Percentiles rank a stretch among this genome's conserved stretches.
These are phyloP conservation scores for Pelmatolapia mariae DNA, from an alignment of 2,113 vertebrate species.

Conservation along the genomic window DNA sequence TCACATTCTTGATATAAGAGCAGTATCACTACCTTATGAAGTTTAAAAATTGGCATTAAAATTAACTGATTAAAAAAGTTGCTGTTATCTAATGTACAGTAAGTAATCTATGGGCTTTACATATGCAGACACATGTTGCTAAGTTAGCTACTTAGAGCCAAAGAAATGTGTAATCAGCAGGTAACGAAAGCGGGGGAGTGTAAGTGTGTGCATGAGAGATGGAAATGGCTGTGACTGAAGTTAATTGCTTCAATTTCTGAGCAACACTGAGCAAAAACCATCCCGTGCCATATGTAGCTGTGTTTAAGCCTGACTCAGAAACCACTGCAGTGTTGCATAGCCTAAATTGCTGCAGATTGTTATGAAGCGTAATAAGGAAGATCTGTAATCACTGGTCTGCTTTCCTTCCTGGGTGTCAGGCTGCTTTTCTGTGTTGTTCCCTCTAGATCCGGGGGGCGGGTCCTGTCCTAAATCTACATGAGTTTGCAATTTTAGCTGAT, in stretches of 20 bases:
- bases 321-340: not conserved
- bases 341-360: not conserved
- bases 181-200: not conserved
- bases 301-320: not conserved
- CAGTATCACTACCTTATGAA: not conserved
- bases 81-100: not conserved
- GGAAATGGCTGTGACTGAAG: not conserved
- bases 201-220: not conserved
- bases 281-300: not conserved
- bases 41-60: not conserved
- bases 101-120: not conserved
- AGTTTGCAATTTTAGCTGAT: not conserved
- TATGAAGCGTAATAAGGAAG: not conserved
- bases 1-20: not conserved
- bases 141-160: not conserved
- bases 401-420: not conserved
- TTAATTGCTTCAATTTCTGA: not conserved
- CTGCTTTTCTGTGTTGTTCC: not conserved
- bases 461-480: not conserved
- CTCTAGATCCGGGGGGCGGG: not conserved
- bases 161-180: not conserved
- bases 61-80: not conserved
- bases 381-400: not conserved
- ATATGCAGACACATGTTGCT: not conserved
- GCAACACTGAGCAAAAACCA: not conserved